Evolutionary conservation across 2,888 invertebrate genomes (phyloP).

Genomic region (Melanargia galathea): DNA sequence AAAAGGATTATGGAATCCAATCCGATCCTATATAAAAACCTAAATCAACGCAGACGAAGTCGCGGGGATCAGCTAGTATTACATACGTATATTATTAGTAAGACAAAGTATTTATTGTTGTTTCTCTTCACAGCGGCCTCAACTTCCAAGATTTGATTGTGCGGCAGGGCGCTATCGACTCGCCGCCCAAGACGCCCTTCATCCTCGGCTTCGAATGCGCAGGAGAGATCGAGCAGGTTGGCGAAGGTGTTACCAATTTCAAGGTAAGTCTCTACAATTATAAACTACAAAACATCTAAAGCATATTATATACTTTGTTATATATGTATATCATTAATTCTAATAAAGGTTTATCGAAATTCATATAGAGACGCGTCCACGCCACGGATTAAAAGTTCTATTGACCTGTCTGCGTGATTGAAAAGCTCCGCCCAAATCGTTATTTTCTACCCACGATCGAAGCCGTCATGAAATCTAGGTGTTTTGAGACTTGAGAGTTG

Average conservation of each 20-base stretch:
- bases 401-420: slow-evolving; percentile 36
- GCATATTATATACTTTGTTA: neutral
- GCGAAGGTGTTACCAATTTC: slow-evolving; percentile 89
- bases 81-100: too few species aligned
- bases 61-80: too few species aligned
- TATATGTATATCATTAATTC: too few species aligned
- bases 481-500: neutral
- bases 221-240: slow-evolving; percentile 90
- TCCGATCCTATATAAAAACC: too few species aligned
- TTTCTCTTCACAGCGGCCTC: slow-evolving; percentile 87
- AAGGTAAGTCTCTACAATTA: slow-evolving; percentile 76
- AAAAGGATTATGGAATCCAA: too few species aligned
- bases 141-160: slow-evolving; percentile 96
- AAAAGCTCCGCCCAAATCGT: slow-evolving; percentile 29
- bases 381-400: slow-evolving; percentile 29
- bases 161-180: slow-evolving; percentile 92
- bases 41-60: too few species aligned
- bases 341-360: slow-evolving; percentile 14
- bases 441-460: slow-evolving; percentile 29
- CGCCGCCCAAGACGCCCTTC: slow-evolving; percentile 94
- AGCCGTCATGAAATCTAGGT: slow-evolving; percentile 21
- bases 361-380: slow-evolving; percentile 17
- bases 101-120: neutral
- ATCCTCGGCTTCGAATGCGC: slow-evolving; percentile 95
- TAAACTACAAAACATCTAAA: slow-evolving; percentile 3